Evolutionary conservation across 2,113 vertebrate species (phyloP).

Genomic region (Tragelaphus strepsiceros): DNA sequence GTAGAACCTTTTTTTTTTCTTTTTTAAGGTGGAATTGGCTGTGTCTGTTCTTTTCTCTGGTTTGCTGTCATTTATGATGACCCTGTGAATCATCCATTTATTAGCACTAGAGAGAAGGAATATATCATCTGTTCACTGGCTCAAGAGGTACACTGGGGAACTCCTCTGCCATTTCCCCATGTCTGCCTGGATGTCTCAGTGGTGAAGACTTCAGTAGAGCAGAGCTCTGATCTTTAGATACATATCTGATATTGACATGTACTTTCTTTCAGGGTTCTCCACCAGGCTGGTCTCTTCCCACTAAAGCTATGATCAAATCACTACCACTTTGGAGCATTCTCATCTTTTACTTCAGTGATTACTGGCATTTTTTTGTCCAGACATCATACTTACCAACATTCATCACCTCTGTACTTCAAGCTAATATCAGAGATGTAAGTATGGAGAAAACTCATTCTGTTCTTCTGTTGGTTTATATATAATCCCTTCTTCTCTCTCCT

Average conservation of each 20-base stretch:
- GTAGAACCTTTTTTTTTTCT: background rate
- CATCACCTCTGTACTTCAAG: conserved; percentile 82
- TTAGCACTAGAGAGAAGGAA: conserved; percentile 49
- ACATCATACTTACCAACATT: conserved; percentile 85
- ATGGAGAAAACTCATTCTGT: background rate
- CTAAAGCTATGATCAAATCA: conserved; percentile 81
- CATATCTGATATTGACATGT: background rate
- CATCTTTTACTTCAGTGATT: conserved; percentile 83
- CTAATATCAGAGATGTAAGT: conserved; percentile 82
- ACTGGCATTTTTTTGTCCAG: conserved; percentile 83
- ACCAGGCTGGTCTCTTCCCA: conserved; percentile 82
- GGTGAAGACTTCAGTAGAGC: too few relatives aligned
- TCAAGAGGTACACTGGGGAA: conserved; percentile 37
- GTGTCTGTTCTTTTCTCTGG: conserved; percentile 50
- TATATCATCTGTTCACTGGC: conserved; percentile 21
- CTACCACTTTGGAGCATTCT: conserved; percentile 87
- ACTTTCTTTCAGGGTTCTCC: conserved; percentile 74
- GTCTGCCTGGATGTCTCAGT: background rate
- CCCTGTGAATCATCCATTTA: conserved; percentile 43
- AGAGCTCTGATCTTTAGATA: background rate
- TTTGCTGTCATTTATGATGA: conserved; percentile 45
- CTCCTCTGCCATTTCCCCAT: background rate
- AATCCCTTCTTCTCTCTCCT: background rate
- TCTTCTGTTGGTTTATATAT: background rate
- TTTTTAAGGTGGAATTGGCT: conserved; percentile 52